phyloP scores from a whole-genome alignment of 2,797 vertebrate genomes.

The Eidolon dupreanum region DNA sequence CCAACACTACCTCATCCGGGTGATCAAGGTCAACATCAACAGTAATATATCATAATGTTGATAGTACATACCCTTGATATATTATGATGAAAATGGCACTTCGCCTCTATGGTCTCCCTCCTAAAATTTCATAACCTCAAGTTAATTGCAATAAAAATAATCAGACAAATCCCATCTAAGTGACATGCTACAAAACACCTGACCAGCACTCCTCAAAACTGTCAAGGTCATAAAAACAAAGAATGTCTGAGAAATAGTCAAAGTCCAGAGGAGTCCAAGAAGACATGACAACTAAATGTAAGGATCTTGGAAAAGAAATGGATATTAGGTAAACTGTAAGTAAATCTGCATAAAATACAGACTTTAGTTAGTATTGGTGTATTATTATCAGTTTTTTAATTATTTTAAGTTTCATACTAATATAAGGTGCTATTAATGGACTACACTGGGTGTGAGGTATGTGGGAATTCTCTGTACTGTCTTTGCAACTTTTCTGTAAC shows the following conservation, averaged over 20 bases:
- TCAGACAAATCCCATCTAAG: background rate
- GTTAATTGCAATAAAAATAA: conserved; percentile 7
- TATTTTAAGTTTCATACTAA: background rate
- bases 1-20: background rate
- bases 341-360: background rate
- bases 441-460: background rate
- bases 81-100: background rate
- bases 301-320: background rate
- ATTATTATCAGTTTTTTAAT: background rate
- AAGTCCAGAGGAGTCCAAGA: background rate
- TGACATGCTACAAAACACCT: background rate
- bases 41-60: background rate
- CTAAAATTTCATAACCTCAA: background rate
- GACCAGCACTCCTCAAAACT: background rate
- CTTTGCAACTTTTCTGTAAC: background rate
- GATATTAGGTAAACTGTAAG: background rate
- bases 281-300: background rate
- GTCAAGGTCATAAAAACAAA: background rate
- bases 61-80: background rate
- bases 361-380: background rate
- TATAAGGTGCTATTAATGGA: background rate
- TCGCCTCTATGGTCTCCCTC: background rate
- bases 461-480: background rate
- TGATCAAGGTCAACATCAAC: background rate
- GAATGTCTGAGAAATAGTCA: background rate